These are phyloP conservation scores for Lophura nycthemera DNA, from an alignment of 2,113 vertebrate genomes.

Conservation along the genomic window DNA sequence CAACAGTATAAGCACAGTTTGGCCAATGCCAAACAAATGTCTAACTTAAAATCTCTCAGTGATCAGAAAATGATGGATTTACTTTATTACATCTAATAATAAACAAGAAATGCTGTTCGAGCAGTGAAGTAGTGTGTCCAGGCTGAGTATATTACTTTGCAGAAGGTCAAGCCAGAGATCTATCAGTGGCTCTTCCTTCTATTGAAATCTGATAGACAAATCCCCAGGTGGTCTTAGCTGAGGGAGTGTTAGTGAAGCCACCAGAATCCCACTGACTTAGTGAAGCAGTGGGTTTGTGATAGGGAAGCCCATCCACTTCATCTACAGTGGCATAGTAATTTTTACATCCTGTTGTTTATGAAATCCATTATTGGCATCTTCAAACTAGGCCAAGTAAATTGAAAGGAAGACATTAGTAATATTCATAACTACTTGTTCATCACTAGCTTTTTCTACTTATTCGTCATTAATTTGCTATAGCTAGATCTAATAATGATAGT, in stretches of 20 bases:
- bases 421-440: neutral
- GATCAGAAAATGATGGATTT: slow-evolving; percentile 39
- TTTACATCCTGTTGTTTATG: neutral
- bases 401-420: neutral
- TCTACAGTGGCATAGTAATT: neutral
- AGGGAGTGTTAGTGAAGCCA: neutral
- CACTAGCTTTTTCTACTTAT: neutral
- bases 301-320: neutral
- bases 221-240: neutral
- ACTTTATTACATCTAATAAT: slow-evolving; percentile 40
- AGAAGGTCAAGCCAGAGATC: neutral
- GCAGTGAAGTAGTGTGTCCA: neutral
- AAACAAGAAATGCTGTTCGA: slow-evolving; percentile 35
- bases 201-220: neutral
- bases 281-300: neutral
- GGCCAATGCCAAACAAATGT: slow-evolving; percentile 39
- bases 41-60: slow-evolving; percentile 30
- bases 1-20: neutral
- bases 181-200: neutral
- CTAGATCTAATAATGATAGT: neutral
- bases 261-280: neutral
- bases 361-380: neutral
- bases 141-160: neutral
- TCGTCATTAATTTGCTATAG: neutral
- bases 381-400: neutral